These are phyloP conservation scores for Rhabdomys dilectus DNA, from an alignment of 2,113 vertebrate species.

Conservation along the genomic window DNA sequence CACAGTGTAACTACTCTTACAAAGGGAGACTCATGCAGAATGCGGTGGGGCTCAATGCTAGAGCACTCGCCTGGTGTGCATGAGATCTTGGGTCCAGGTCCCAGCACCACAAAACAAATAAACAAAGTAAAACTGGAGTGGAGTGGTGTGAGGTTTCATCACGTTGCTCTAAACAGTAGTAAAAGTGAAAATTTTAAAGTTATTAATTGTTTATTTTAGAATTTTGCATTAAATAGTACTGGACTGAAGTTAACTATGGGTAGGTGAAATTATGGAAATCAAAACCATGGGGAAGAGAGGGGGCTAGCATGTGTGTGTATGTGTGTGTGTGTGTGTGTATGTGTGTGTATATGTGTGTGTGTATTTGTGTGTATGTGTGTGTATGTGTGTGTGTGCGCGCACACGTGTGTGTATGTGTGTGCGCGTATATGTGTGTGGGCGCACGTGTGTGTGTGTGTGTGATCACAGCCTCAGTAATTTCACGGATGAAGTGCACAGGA, in stretches of 20 bases:
- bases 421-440: no score
- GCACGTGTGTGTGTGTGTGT: neutral
- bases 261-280: neutral
- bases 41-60: neutral
- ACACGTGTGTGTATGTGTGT: neutral
- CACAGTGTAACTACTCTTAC: neutral
- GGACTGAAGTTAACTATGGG: neutral
- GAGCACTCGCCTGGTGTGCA: neutral
- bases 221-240: neutral
- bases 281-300: neutral
- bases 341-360: neutral
- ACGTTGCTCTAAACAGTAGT: neutral
- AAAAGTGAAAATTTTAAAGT: neutral
- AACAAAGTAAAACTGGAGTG: neutral
- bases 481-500: neutral
- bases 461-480: constrained; percentile 4
- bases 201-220: neutral
- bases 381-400: neutral
- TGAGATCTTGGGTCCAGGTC: neutral
- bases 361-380: neutral
- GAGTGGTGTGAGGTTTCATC: neutral
- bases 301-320: neutral
- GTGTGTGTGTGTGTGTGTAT: neutral
- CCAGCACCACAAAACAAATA: neutral
- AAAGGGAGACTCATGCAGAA: neutral